These are phyloP conservation scores for Lymantria dispar DNA, from an alignment of 2,888 invertebrate genomes.

Conservation along the genomic window DNA sequence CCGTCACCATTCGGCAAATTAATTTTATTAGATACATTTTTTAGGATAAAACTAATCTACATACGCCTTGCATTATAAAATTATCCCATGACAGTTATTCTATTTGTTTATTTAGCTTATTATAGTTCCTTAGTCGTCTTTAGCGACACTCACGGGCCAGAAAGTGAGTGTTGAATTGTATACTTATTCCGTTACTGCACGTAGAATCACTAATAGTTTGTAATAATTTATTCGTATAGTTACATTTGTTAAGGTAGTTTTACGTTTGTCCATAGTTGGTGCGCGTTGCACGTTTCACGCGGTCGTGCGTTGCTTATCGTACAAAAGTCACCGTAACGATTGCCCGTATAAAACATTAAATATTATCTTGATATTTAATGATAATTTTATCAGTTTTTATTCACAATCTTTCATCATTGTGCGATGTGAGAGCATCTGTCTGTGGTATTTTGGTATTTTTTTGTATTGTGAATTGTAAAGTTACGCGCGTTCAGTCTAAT, in stretches of 20 bases:
- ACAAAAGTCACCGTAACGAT: conserved; percentile 21
- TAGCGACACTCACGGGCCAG: too few relatives aligned
- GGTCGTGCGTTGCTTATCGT: conserved; percentile 45
- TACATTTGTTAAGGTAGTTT: conserved; percentile 28
- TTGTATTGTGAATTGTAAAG: conserved; percentile 17
- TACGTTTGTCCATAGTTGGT: conserved; percentile 32
- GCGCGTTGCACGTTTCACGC: conserved; percentile 40
- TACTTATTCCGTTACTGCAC: too few relatives aligned
- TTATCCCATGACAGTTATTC: too few relatives aligned
- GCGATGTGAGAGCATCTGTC: conserved; percentile 43
- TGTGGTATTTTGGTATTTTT: conserved; percentile 30
- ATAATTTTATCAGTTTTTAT: conserved; percentile 46
- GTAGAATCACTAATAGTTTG: not conserved
- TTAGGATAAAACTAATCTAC: too few relatives aligned
- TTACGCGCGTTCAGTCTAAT: not conserved
- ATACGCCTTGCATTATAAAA: too few relatives aligned
- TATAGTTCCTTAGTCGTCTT: too few relatives aligned
- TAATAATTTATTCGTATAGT: conserved; percentile 11
- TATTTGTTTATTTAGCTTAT: too few relatives aligned
- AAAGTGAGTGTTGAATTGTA: too few relatives aligned
- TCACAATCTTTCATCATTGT: conserved; percentile 32
- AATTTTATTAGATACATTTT: too few relatives aligned
- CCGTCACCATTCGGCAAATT: too few relatives aligned
- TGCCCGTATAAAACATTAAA: conserved; percentile 36
- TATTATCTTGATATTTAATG: conserved; percentile 52